A percentile compares a stretch with the other conserved stretches of the same genome.
Evolutionary conservation across 2,888 invertebrate species (phyloP).

Genomic region (Agrochola litura): DNA sequence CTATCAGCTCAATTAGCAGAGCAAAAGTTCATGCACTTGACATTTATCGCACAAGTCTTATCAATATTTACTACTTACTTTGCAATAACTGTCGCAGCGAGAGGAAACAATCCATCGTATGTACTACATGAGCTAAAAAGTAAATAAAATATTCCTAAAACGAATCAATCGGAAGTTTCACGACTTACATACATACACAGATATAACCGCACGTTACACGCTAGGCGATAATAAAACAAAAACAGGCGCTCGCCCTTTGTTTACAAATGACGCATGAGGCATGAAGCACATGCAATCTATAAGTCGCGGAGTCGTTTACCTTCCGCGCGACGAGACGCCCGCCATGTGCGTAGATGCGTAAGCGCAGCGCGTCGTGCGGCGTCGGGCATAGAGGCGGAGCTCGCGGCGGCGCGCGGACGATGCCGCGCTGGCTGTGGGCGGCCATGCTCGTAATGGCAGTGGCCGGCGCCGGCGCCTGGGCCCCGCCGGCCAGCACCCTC

Average conservation of each 20-base stretch:
- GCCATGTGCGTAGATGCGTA: conserved; percentile 88
- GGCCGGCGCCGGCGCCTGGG: conserved; percentile 75
- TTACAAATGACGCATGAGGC: conserved; percentile 89
- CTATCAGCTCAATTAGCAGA: conserved; percentile 65
- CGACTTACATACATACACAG: conserved; percentile 35
- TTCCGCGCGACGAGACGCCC: conserved; percentile 88
- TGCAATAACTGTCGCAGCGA: conserved; percentile 51
- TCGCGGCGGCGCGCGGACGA: conserved; percentile 87
- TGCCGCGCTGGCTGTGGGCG: conserved; percentile 86
- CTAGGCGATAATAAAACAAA: conserved; percentile 82
- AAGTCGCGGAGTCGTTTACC: conserved; percentile 89
- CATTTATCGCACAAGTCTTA: conserved; percentile 69
- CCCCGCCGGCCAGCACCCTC: conserved; percentile 71
- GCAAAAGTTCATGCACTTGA: conserved; percentile 74
- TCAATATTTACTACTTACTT: conserved; percentile 60
- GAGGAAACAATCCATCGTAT: conserved; percentile 42
- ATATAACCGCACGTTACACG: conserved; percentile 71
- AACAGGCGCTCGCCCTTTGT: conserved; percentile 88
- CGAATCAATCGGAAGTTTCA: conserved; percentile 46
- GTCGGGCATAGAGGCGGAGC: conserved; percentile 81
- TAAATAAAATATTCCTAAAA: conserved; percentile 33
- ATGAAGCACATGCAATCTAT: conserved; percentile 86
- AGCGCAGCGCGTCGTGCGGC: conserved; percentile 79
- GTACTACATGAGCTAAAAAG: conserved; percentile 14
- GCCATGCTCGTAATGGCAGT: conserved; percentile 78